phyloP scores from a whole-genome alignment of 2,797 vertebrate species.

The Parauchenoglanis ngamensis region DNA sequence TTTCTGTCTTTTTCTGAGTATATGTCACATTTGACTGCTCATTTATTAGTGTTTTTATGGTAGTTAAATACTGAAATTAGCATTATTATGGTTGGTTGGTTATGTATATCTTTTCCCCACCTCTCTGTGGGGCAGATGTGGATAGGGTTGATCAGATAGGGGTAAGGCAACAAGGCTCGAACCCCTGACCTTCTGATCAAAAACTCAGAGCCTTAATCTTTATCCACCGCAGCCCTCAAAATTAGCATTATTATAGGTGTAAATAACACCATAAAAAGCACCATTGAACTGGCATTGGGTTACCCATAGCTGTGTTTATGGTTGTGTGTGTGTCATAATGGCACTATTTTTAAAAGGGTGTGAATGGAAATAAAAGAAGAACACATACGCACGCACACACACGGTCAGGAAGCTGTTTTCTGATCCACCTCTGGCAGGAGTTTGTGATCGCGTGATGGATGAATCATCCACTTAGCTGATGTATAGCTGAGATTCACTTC shows the following conservation, averaged over 20 bases:
- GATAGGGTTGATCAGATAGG: too few relatives aligned
- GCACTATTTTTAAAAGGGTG: slow-evolving; percentile 19
- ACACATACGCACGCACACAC: slow-evolving; percentile 18
- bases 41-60: background rate
- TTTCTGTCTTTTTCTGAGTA: background rate
- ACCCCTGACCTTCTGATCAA: too few relatives aligned
- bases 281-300: background rate
- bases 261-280: background rate
- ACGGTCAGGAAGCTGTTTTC: slow-evolving; percentile 9
- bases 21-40: background rate
- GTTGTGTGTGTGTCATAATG: background rate
- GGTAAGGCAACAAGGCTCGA: too few relatives aligned
- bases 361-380: background rate
- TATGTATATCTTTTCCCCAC: too few relatives aligned
- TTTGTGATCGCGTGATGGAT: slow-evolving; percentile 64
- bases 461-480: slow-evolving; percentile 66
- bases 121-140: too few relatives aligned
- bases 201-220: too few relatives aligned
- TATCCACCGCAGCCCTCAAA: too few relatives aligned
- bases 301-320: background rate
- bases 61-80: background rate
- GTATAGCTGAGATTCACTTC: slow-evolving; percentile 52
- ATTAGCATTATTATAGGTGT: background rate
- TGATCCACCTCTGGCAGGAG: slow-evolving; percentile 52
- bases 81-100: background rate